These are phyloP conservation scores for Hydrophis major DNA, from an alignment of 2,797 vertebrate genomes.

Conservation along the genomic window DNA sequence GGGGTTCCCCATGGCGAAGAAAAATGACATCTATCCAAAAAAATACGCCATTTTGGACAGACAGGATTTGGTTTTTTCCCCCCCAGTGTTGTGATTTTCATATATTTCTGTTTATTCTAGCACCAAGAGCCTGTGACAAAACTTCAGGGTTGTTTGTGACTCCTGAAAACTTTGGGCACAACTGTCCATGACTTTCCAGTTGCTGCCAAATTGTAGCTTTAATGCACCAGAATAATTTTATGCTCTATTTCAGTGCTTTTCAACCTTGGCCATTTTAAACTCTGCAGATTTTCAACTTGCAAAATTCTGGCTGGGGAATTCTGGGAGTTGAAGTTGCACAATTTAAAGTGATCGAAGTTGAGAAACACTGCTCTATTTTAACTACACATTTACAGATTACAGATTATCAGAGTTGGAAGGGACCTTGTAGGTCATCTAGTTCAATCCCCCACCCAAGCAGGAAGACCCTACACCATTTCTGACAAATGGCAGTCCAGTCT, in stretches of 20 bases:
- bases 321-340: too few species aligned
- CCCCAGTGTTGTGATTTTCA: not conserved
- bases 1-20: not conserved
- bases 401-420: too few species aligned
- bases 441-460: too few species aligned
- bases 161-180: not conserved
- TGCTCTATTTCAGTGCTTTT: not conserved
- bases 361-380: not conserved
- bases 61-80: not conserved
- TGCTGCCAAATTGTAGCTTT: not conserved
- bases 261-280: not conserved
- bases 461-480: too few species aligned
- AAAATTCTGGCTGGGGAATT: not conserved
- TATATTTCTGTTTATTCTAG: not conserved
- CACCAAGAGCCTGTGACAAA: not conserved
- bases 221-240: not conserved
- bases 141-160: not conserved
- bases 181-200: not conserved
- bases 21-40: not conserved
- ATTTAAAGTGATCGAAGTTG: too few species aligned
- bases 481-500: too few species aligned
- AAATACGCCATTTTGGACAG: not conserved
- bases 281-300: not conserved
- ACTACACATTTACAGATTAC: not conserved
- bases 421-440: too few species aligned